Evolutionary conservation across 2,888 invertebrate genomes (phyloP), one percentile per base, ranked within the genome.

Genomic region (Anodontia alba): DNA sequence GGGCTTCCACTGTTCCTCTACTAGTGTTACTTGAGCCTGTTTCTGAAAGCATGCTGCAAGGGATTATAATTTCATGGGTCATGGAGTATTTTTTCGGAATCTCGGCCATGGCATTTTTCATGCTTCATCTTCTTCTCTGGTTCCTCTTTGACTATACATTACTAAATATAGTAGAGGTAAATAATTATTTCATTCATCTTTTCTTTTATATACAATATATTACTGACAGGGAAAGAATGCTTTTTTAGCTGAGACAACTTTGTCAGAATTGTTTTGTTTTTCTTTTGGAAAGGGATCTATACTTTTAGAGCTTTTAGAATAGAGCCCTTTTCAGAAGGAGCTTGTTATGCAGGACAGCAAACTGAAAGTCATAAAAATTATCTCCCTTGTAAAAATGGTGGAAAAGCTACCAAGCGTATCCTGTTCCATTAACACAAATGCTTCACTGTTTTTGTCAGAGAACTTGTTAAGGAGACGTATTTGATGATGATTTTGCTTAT

Each of bases 61-160:
- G 85, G 78, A 71, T 97, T n/a, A 96, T 97, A 92, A 97, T 98
- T 42, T 97, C 98, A 0, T 98, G 98, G 97, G 97, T 98, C 0
- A 96, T 97, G 2, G 96, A 96, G 74, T 95, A 95, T 85, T 95
- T 99, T 46, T 97, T 99, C 96, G 90, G 96, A 87, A 97, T 98
- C 96, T 98, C 98, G 94, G 97, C 98, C 0, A 95, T 98, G 86
- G 97, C 97, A 73, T 98, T 99, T 95, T 98, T 98, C 95, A 95
- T 99, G 90, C 96, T 98, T 91, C 99, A 99, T 95, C 96, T 98
- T 90, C 96, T 99, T 75, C 95, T 97, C 93, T 99, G 99, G 99
- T 98, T 99, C 95, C 96, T 99, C 89, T 97, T 98, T 88, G 99
- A 99, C 95, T 99, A 98, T 97, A 95, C 98, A 91, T 96, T 99